Evolutionary conservation across 2,888 invertebrate genomes (phyloP), one percentile per base, ranked within the genome.

Genomic region (Cataglyphis rosenhaueri): DNA sequence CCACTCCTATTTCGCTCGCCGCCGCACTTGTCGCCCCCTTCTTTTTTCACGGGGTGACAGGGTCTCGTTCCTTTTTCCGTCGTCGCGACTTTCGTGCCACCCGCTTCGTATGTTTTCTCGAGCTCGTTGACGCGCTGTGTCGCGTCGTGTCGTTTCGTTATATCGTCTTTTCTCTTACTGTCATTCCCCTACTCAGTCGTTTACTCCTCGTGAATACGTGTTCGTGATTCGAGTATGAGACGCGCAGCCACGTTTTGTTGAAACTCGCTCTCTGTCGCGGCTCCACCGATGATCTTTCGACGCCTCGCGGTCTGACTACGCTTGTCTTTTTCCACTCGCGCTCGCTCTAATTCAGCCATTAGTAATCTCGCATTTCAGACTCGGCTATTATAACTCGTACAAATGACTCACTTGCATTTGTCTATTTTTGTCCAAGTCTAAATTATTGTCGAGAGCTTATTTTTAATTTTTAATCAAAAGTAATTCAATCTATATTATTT

Each of bases 161-260:
- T 29, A 57, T 44, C 78, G 68, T 32, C 61, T 78, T 35, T 35
- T 81, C 73, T 35, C 18, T 35, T 32, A 44, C 48, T 75, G 41
- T 52, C 64, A 68, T 66, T 57, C 25, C 74, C 41, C 66, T 74
- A 55, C 52, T 35, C 74, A 32, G 71, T 76, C 78, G 75, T 76
- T 84, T 61, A 76, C 73, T 82, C 61, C 68, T 82, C 79, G 81
- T 35, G 87, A 84, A 85, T 76, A 57, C 84, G 81, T 75, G 81
- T 68, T 55, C 70, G 78, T 64, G 74, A 75, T 59, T 81, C 81
- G 62, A 57, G 64, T 76, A 78, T 68, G 55, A 84, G 82, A 75
- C 62, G 75, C 62, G 75, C 59, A 21, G 15, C 38, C 29, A 1
- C 38, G 38, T 68, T 61, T 70, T 57, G 59, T 66, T 66, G 62